Evolutionary conservation across 64 coral and sea anemone genomes (phyloP).

Genomic region (Stichodactyla helianthus): DNA sequence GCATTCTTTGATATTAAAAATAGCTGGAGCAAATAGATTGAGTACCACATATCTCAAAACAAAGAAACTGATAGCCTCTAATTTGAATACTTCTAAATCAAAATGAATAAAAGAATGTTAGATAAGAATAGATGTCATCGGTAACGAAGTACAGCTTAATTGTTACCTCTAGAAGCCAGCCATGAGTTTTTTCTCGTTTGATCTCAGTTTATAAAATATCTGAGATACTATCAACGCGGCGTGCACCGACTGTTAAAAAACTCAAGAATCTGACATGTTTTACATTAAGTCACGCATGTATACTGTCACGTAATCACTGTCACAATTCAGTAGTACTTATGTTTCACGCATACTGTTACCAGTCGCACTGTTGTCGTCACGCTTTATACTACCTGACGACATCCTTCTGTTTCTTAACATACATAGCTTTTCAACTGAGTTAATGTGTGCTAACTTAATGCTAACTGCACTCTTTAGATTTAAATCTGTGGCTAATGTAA

Average conservation of each 20-base stretch:
- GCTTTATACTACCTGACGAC: background rate
- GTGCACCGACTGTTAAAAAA: too few relatives aligned
- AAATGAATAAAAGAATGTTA: background rate
- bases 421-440: too few relatives aligned
- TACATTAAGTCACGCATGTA: background rate
- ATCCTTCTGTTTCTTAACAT: too few relatives aligned
- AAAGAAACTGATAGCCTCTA: background rate
- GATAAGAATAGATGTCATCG: too few relatives aligned
- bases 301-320: background rate
- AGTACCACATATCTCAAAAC: too few relatives aligned
- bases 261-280: too few relatives aligned
- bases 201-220: too few relatives aligned
- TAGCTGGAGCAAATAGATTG: too few relatives aligned
- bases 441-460: background rate
- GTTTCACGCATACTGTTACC: background rate
- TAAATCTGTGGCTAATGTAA: background rate
- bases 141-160: background rate
- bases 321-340: background rate
- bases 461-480: background rate
- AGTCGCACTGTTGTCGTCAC: background rate
- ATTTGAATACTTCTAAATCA: background rate
- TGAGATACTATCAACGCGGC: too few relatives aligned
- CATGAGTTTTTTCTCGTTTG: too few relatives aligned
- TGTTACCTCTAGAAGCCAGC: too few relatives aligned
- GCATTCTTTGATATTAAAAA: too few relatives aligned